These are phyloP conservation scores for Takifugu flavidus DNA, from an alignment of 2,113 vertebrate genomes.

Conservation along the genomic window DNA sequence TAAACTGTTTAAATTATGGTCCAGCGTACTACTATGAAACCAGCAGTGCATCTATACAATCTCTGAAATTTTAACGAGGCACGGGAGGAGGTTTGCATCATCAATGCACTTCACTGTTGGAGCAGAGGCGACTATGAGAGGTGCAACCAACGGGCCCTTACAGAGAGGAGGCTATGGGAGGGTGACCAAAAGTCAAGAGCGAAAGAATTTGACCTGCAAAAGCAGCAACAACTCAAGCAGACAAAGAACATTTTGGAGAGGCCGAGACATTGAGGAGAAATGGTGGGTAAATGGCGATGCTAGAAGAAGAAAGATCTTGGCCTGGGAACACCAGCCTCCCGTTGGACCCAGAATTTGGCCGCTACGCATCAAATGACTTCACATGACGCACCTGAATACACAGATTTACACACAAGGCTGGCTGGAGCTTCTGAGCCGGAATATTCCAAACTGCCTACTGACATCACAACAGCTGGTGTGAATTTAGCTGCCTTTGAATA, in stretches of 20 bases:
- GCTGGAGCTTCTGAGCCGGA: constrained; percentile 61
- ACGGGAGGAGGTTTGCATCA: neutral
- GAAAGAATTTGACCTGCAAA: constrained; percentile 5
- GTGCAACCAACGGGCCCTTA: constrained; percentile 5
- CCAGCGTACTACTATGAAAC: too few species aligned
- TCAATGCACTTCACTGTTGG: neutral
- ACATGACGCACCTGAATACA: constrained; percentile 78
- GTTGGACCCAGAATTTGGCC: constrained; percentile 59
- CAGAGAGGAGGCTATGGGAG: neutral
- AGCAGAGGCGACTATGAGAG: constrained; percentile 4
- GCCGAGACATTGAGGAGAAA: constrained; percentile 29
- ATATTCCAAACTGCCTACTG: constrained; percentile 71
- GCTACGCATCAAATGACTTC: constrained; percentile 64
- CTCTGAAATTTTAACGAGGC: neutral
- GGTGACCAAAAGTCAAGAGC: constrained; percentile 9
- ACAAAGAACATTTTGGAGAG: constrained; percentile 19
- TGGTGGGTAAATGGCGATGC: constrained; percentile 51
- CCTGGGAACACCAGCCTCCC: constrained; percentile 57
- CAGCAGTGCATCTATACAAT: too few species aligned
- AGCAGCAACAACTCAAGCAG: constrained; percentile 29
- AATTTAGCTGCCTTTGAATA: constrained; percentile 57
- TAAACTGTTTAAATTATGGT: neutral
- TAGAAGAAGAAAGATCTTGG: constrained; percentile 54
- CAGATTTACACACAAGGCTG: constrained; percentile 73
- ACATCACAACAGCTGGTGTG: constrained; percentile 80